Percentiles rank a stretch among this genome's conserved stretches.
Evolutionary conservation across 2,797 vertebrate genomes (phyloP).

Genomic region (Crypturellus tataupa): DNA sequence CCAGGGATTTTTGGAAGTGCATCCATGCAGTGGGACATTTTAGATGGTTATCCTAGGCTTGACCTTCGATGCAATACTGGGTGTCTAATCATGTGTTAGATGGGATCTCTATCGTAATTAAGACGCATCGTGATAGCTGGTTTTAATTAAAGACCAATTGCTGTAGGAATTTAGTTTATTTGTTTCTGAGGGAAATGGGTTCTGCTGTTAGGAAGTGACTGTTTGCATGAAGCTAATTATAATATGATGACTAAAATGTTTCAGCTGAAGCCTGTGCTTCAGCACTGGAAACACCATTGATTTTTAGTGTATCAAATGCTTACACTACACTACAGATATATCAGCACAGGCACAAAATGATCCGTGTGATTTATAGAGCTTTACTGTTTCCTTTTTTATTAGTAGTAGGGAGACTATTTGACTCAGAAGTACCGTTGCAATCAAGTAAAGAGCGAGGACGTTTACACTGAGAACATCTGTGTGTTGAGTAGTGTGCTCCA

Average conservation of each 20-base stretch:
- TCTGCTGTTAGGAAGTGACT: neutral
- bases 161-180: neutral
- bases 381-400: neutral
- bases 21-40: neutral
- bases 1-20: neutral
- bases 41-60: neutral
- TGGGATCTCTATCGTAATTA: neutral
- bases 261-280: neutral
- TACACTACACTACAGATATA: neutral
- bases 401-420: neutral
- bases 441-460: neutral
- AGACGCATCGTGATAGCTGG: neutral
- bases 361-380: neutral
- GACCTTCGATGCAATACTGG: neutral
- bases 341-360: neutral
- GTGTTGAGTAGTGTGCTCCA: neutral
- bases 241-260: neutral
- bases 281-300: neutral
- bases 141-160: neutral
- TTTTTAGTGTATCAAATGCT: neutral
- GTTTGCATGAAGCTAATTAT: neutral
- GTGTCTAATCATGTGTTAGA: neutral
- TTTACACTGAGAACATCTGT: neutral
- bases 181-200: neutral
- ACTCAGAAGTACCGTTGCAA: neutral